Conservation (phyloP, 2,113 vertebrate species). For the Tychaedon coryphoeus region DNA sequence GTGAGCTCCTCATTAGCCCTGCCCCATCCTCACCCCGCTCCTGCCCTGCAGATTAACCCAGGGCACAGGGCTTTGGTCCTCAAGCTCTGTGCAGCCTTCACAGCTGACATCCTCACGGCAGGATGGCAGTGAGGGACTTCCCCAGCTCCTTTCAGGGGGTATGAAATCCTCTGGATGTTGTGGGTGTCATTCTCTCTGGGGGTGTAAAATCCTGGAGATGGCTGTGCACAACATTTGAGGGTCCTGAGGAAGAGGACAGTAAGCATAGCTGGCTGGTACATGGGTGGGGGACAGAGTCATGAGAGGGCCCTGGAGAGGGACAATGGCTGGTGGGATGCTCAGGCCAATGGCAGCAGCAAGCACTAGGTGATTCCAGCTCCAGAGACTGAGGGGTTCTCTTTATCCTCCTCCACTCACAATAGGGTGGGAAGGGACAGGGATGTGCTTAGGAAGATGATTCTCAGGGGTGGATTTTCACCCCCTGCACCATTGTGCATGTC, state of each 20-base stretch:
- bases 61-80: neutral
- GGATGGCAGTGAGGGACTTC: neutral
- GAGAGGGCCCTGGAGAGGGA: neutral
- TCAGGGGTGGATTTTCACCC: neutral
- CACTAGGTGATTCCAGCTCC: neutral
- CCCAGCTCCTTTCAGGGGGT: neutral
- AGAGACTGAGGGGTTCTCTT: neutral
- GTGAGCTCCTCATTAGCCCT: fast-evolving
- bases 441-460: neutral
- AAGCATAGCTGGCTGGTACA: neutral
- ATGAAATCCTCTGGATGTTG: neutral
- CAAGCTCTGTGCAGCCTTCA: neutral
- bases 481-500: fast-evolving
- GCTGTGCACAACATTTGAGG: neutral
- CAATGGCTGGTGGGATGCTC: neutral
- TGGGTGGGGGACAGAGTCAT: neutral
- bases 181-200: neutral
- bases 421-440: neutral
- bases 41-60: neutral
- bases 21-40: neutral
- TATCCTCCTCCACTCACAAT: neutral
- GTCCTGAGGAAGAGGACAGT: neutral
- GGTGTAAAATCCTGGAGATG: neutral
- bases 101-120: fast-evolving
- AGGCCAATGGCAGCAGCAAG: neutral